phyloP scores from a whole-genome alignment of 2,888 invertebrate species.

The Melieria crassipennis region DNA sequence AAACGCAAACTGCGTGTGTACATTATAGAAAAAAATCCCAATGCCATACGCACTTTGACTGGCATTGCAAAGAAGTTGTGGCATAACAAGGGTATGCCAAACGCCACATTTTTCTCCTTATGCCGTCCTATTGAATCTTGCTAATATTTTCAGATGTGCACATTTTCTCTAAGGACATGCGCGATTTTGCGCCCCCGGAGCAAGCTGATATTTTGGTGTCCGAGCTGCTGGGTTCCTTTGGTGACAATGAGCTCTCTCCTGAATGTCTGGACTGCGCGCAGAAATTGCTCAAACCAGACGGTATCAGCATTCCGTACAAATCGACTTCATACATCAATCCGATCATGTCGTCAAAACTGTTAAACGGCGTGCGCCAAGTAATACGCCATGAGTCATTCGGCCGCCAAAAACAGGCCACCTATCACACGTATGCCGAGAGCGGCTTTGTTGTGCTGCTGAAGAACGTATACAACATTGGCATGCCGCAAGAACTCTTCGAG shows the following conservation, averaged over 20 bases:
- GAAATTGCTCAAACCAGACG: conserved; percentile 82
- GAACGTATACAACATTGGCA: conserved; percentile 62
- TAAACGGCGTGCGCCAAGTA: conserved; percentile 74
- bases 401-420: conserved; percentile 51
- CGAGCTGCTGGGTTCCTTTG: conserved; percentile 95
- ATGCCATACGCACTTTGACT: conserved; percentile 86
- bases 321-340: conserved; percentile 94
- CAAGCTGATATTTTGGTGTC: conserved; percentile 96
- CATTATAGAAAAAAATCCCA: conserved; percentile 98
- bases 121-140: background rate
- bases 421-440: conserved; percentile 73
- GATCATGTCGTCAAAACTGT: conserved; percentile 88
- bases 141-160: conserved; percentile 69
- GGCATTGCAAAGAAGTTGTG: conserved; percentile 82
- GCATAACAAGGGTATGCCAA: conserved; percentile 69
- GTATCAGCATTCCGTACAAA: conserved; percentile 88
- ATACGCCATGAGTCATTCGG: conserved; percentile 47
- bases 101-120: background rate
- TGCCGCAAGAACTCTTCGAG: conserved; percentile 73
- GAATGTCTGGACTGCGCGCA: conserved; percentile 97
- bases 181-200: conserved; percentile 81
- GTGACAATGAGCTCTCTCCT: conserved; percentile 98
- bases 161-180: conserved; percentile 87
- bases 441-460: conserved; percentile 86
- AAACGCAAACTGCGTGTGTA: conserved; percentile 82